phyloP scores from a whole-genome alignment of 2,113 vertebrate species.

The Pomatostomus ruficeps region DNA sequence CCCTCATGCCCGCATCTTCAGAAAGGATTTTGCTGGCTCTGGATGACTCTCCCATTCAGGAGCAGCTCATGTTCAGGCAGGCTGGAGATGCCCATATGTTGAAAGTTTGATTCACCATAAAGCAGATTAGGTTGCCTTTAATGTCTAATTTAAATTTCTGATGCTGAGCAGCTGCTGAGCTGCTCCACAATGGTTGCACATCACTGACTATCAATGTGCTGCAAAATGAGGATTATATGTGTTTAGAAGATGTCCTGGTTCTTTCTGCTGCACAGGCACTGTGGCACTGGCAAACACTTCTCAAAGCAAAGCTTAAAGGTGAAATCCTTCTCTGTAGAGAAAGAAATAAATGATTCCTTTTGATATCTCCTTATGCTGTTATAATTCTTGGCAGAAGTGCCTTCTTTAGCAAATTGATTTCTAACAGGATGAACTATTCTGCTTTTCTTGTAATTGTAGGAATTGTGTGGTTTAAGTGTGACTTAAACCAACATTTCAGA shows the following conservation, averaged over 20 bases:
- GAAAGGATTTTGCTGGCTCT: background rate
- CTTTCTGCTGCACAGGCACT: background rate
- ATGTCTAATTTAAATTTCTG: background rate
- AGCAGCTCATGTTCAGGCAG: background rate
- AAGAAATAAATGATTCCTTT: constrained; percentile 9
- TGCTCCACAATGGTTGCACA: background rate
- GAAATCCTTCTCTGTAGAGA: background rate
- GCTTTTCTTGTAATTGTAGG: background rate
- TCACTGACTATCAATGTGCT: background rate
- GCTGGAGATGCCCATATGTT: background rate
- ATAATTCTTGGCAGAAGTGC: constrained; percentile 31
- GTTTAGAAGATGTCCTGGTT: background rate
- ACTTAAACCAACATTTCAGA: background rate
- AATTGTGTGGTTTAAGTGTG: background rate
- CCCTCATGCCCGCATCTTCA: background rate
- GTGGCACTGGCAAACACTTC: background rate
- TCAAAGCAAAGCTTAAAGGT: background rate
- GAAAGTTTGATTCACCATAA: background rate
- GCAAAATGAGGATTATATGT: background rate
- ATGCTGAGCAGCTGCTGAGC: background rate
- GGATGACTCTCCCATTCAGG: background rate
- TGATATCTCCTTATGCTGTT: background rate
- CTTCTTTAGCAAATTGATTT: constrained; percentile 43
- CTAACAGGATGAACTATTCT: background rate
- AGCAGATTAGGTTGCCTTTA: background rate